Conservation (phyloP, 2,113 vertebrate genomes). For the Sceloporus undulatus region DNA sequence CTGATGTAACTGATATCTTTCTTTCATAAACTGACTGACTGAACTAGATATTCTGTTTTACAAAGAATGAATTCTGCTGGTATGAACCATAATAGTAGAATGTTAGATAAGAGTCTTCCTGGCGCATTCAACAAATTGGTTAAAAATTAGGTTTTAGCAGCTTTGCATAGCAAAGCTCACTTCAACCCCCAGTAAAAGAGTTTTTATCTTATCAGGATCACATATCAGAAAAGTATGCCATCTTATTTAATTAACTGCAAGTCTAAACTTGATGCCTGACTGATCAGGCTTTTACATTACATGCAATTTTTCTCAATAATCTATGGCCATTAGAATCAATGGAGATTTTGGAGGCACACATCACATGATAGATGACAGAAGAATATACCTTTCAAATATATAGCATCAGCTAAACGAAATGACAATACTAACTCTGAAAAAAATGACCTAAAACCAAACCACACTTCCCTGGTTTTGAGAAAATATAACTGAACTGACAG, state of each 20-base stretch:
- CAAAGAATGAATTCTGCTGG: not conserved
- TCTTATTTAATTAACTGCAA: not conserved
- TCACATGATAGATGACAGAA: not conserved
- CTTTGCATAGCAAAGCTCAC: not conserved
- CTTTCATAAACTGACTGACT: slow-evolving; percentile 9
- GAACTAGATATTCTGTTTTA: not conserved
- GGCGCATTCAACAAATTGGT: not conserved
- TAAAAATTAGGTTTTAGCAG: not conserved
- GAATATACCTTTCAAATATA: not conserved
- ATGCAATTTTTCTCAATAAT: not conserved
- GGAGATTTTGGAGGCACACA: not conserved
- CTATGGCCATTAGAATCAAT: not conserved
- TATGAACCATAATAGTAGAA: not conserved
- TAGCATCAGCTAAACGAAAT: not conserved
- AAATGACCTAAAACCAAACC: too few species aligned
- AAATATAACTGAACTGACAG: too few species aligned
- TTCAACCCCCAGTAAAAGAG: not conserved
- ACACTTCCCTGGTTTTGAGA: too few species aligned
- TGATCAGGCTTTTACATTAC: not conserved
- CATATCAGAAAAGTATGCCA: not conserved
- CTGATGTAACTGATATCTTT: slow-evolving; percentile 32
- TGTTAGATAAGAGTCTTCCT: not conserved
- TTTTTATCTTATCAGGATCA: not conserved
- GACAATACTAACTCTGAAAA: too few species aligned
- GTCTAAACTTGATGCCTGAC: not conserved